Evolutionary conservation across 2,113 vertebrate genomes (phyloP), one percentile per base, ranked within the genome.

Genomic region (Octodon degus): DNA sequence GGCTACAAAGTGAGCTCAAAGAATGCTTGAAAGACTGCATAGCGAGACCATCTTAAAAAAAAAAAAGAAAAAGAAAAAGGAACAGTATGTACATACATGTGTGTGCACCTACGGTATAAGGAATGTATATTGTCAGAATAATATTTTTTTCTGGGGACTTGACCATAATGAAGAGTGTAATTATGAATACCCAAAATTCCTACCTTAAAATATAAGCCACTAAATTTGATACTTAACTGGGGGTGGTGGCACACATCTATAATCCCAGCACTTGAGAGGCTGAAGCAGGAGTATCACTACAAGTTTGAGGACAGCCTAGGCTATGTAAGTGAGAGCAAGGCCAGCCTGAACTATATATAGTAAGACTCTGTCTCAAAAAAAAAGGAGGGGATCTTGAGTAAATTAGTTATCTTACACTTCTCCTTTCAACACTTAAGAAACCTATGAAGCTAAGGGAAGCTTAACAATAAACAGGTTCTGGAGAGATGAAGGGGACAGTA

Each of bases 161-260:
- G 50, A 87, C 77, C 67, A 89, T 37, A n/a, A 89, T n/a, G 19
- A 95, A 92, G 72, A 47, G 24, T 90, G 68, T 4, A 93, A 88
- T 37, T 93, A 86, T 40, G n/a, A 93, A 72, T 43, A 94, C 3
- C n/a, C 43, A 87, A 96, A 96, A 76, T 12, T 81, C n/a, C 40
- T 81, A 80, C 79, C n/a, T 88, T 79, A 93, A 96, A 94, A 90
- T 76, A 89, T 13, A 91, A 93, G 62, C 24, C 67, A 86, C 32
- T 96, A 81, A 58, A 96, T 79, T 55, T 79, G 14, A 34, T 40
- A 60, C 47, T 25, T 87, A 91, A 12, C 40, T 43, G 24, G 25
- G 74, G 6, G 40, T 77, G 74, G 74, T 47, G 74, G 11, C 4
- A 5, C 43, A 77, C 40, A 30, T 22, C 43, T 47, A 30, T 47